A percentile compares a stretch with the other conserved stretches of the same genome.
Evolutionary conservation across 2,888 invertebrate species (phyloP).

Genomic region (Melanostoma mellinum): DNA sequence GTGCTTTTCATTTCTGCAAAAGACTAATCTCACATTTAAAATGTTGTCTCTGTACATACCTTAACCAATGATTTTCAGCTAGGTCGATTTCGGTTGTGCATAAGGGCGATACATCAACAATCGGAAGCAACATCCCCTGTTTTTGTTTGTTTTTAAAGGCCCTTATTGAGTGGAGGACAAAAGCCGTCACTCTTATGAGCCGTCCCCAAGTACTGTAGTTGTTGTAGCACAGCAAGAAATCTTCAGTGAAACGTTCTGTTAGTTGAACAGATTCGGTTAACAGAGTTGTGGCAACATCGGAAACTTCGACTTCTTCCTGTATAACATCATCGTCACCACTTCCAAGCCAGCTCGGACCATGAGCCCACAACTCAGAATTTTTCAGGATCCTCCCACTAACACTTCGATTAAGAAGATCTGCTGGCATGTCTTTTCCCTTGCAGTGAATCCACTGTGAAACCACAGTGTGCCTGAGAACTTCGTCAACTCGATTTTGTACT

Average conservation of each 20-base stretch:
- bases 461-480: neutral
- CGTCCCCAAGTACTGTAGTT: neutral
- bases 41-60: neutral
- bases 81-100: neutral
- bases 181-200: neutral
- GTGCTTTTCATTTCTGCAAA: neutral
- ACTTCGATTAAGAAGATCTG: neutral
- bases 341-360: neutral
- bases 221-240: too few species aligned
- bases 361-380: too few species aligned
- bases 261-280: too few species aligned
- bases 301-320: neutral
- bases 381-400: neutral
- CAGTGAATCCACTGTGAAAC: conserved; percentile 3
- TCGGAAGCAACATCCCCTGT: neutral
- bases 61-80: neutral
- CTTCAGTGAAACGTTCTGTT: too few species aligned
- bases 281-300: too few species aligned
- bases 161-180: neutral
- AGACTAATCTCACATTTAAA: conserved; percentile 2
- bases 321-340: too few species aligned
- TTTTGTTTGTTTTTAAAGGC: neutral
- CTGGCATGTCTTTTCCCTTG: neutral
- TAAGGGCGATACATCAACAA: neutral
- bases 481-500: neutral